These are phyloP conservation scores for Drosophila nebulosa DNA, from an alignment of 1,140 invertebrate genomes.

Conservation along the genomic window DNA sequence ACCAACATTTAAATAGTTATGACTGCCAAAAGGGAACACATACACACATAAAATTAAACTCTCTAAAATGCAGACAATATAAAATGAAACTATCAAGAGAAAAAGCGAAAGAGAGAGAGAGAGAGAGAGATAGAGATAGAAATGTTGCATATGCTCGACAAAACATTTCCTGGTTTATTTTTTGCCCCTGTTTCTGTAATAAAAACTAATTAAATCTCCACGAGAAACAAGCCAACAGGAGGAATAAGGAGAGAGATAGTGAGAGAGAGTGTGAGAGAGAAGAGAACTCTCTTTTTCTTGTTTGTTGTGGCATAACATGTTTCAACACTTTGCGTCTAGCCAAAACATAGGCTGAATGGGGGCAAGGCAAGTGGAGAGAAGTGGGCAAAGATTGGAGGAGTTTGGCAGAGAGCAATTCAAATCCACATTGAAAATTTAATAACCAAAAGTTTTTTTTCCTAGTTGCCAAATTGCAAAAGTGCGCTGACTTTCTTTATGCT, in stretches of 20 bases:
- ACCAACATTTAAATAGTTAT: conserved; percentile 34
- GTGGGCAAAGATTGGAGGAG: conserved; percentile 14
- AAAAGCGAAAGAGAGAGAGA: conserved; percentile 2
- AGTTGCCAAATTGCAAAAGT: conserved; percentile 61
- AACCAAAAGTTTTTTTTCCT: conserved; percentile 56
- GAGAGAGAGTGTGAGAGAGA: background rate
- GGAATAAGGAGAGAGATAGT: background rate
- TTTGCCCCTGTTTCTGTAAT: conserved; percentile 50
- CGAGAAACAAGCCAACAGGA: conserved; percentile 42
- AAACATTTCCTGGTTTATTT: conserved; percentile 29
- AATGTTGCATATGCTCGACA: conserved; percentile 50
- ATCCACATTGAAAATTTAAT: conserved; percentile 75
- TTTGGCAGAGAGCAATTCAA: conserved; percentile 54
- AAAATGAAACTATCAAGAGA: conserved; percentile 53
- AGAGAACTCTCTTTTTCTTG: background rate
- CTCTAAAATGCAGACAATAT: conserved; percentile 40
- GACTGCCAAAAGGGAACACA: conserved; percentile 4
- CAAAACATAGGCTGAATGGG: conserved; percentile 27
- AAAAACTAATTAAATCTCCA: conserved; percentile 76
- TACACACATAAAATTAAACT: background rate
- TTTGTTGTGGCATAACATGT: conserved; percentile 52
- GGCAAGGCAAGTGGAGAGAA: background rate
- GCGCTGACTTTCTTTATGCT: conserved; percentile 29
- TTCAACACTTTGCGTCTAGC: conserved; percentile 70
- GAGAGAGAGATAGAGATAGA: background rate